phyloP scores from a whole-genome alignment of 2,888 invertebrate species.

The Elmis aenea region DNA sequence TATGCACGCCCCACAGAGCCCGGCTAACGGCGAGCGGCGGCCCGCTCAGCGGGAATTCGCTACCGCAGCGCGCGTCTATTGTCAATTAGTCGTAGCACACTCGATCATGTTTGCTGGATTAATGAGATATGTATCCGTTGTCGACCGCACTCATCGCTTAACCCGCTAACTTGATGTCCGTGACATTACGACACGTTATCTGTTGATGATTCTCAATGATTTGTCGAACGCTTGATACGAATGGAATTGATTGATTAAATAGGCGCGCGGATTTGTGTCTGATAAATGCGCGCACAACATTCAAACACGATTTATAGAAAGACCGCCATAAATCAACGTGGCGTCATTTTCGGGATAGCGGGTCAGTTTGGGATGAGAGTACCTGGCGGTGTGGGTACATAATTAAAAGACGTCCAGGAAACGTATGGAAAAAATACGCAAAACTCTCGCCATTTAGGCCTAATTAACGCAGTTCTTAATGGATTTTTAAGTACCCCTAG shows the following conservation, averaged over 20 bases:
- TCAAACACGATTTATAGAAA: no score
- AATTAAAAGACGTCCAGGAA: no score
- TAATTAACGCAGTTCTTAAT: no score
- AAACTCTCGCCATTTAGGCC: no score
- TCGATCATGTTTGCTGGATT: conserved; percentile 43
- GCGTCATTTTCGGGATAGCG: no score
- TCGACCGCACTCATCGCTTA: conserved; percentile 37
- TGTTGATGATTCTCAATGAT: conserved; percentile 7
- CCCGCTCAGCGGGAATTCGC: conserved; percentile 30
- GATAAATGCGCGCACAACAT: no score
- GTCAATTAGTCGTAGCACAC: conserved; percentile 40
- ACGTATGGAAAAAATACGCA: no score
- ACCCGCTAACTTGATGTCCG: conserved; percentile 6
- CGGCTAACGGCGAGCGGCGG: conserved; percentile 20
- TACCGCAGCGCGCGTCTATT: conserved; percentile 37
- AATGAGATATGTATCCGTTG: conserved; percentile 42
- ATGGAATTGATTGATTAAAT: conserved; percentile 9
- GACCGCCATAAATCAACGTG: no score
- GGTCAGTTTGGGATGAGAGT: no score
- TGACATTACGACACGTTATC: conserved; percentile 7
- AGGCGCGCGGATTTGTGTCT: neutral
- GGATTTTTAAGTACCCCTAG: no score
- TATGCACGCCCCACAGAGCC: conserved; percentile 22
- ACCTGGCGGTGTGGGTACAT: no score
- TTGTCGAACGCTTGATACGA: conserved; percentile 10